Evolutionary conservation across 2,113 vertebrate species (phyloP).

Genomic region (Bombycilla garrulus): DNA sequence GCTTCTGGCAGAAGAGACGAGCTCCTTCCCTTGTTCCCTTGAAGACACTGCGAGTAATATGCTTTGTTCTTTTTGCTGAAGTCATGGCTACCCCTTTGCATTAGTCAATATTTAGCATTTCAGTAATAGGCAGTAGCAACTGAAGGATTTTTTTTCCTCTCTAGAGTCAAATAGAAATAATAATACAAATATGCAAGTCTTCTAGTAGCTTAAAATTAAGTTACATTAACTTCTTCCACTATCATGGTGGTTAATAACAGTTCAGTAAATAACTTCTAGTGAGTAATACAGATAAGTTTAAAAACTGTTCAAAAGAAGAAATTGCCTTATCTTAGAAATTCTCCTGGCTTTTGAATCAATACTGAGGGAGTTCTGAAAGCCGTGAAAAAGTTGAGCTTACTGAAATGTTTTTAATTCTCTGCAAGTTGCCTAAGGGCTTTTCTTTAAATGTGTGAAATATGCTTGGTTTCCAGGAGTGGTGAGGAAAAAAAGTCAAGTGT

Average conservation of each 20-base stretch:
- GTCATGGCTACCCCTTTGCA: background rate
- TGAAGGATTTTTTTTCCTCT: background rate
- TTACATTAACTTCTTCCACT: background rate
- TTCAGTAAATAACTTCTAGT: background rate
- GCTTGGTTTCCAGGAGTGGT: background rate
- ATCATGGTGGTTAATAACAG: background rate
- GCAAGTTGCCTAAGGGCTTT: background rate
- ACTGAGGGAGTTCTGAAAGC: background rate
- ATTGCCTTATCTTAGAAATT: background rate
- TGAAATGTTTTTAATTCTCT: background rate
- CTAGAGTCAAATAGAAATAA: background rate
- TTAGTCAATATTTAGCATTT: background rate
- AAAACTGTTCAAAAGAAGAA: background rate
- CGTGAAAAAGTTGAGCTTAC: background rate
- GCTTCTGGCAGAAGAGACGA: background rate
- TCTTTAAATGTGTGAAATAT: background rate
- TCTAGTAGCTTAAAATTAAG: background rate
- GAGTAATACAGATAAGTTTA: background rate
- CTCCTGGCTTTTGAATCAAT: background rate
- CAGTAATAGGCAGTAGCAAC: background rate
- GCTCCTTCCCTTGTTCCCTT: background rate
- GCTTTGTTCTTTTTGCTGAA: background rate
- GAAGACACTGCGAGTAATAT: background rate
- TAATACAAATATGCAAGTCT: background rate
- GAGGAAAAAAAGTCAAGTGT: background rate